Evolutionary conservation across 2,888 invertebrate species (phyloP).

Genomic region (Crematogaster levior): DNA sequence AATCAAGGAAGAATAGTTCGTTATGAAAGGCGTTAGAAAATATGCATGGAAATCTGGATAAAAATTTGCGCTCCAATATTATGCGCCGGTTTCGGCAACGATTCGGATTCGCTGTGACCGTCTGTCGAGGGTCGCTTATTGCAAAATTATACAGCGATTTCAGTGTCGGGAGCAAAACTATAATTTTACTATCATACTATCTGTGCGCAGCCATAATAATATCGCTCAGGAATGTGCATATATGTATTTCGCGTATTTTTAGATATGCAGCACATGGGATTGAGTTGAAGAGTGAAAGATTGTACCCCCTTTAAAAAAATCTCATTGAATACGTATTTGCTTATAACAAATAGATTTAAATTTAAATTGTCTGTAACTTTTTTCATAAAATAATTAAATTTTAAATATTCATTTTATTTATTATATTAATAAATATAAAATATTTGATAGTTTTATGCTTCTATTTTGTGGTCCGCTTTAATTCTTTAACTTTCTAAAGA

Average conservation of each 20-base stretch:
- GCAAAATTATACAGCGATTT: slow-evolving; percentile 70
- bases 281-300: background rate
- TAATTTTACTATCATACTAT: slow-evolving; percentile 65
- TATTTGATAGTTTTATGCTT: background rate
- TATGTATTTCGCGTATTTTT: background rate
- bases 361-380: background rate
- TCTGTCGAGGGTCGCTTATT: slow-evolving; percentile 65
- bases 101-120: slow-evolving; percentile 56
- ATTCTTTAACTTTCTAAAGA: background rate
- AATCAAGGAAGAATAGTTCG: slow-evolving; percentile 58
- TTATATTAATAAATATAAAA: too few relatives aligned
- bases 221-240: background rate
- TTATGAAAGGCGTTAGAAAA: slow-evolving; percentile 62
- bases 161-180: slow-evolving; percentile 67
- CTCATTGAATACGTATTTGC: background rate
- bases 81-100: slow-evolving; percentile 36
- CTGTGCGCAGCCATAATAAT: background rate
- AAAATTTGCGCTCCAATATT: slow-evolving; percentile 59
- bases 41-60: slow-evolving; percentile 66
- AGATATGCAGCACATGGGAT: background rate
- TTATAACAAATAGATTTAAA: too few relatives aligned
- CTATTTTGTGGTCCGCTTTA: background rate
- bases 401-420: too few relatives aligned
- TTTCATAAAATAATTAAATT: too few relatives aligned
- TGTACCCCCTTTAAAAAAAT: background rate